Percentiles rank a stretch among this genome's conserved stretches.
Evolutionary conservation across 1,140 invertebrate genomes (phyloP).

Genomic region (Drosophila kohkoa): DNA sequence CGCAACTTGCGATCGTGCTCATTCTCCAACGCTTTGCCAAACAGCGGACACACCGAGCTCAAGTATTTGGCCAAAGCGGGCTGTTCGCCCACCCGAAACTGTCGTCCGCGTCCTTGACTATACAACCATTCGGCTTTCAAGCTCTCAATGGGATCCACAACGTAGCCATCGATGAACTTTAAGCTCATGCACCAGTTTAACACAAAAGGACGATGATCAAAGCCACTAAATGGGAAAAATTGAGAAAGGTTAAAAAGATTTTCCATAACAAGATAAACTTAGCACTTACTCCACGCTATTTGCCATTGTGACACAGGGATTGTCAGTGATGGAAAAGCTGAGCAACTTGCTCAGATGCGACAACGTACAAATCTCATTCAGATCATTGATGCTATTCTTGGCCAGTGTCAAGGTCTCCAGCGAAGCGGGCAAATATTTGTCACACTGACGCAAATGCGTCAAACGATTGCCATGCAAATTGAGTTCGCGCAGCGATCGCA

Average conservation of each 20-base stretch:
- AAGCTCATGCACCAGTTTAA: constrained; percentile 96
- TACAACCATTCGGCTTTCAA: constrained; percentile 98
- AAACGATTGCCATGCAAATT: constrained; percentile 95
- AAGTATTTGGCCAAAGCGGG: constrained; percentile 93
- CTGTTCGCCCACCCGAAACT: constrained; percentile 94
- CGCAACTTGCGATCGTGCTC: constrained; percentile 94
- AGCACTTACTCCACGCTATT: constrained; percentile 72
- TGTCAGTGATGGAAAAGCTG: constrained; percentile 93
- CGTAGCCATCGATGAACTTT: constrained; percentile 94
- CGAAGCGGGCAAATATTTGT: constrained; percentile 91
- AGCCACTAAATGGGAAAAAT: constrained; percentile 87
- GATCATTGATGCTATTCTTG: constrained; percentile 93
- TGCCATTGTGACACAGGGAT: constrained; percentile 89
- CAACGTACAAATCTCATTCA: constrained; percentile 94
- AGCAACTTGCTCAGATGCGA: constrained; percentile 90
- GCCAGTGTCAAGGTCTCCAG: constrained; percentile 92
- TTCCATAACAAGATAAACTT: too few relatives aligned
- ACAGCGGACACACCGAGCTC: constrained; percentile 90
- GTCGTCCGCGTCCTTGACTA: constrained; percentile 95
- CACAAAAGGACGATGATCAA: constrained; percentile 96
- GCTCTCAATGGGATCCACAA: constrained; percentile 94
- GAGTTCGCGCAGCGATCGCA: constrained; percentile 89
- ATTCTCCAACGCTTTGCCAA: constrained; percentile 90
- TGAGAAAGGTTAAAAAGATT: neutral
- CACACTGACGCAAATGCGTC: constrained; percentile 91